Evolutionary conservation across 2,113 vertebrate genomes (phyloP).

Genomic region (Psilopsiagon aurifrons): DNA sequence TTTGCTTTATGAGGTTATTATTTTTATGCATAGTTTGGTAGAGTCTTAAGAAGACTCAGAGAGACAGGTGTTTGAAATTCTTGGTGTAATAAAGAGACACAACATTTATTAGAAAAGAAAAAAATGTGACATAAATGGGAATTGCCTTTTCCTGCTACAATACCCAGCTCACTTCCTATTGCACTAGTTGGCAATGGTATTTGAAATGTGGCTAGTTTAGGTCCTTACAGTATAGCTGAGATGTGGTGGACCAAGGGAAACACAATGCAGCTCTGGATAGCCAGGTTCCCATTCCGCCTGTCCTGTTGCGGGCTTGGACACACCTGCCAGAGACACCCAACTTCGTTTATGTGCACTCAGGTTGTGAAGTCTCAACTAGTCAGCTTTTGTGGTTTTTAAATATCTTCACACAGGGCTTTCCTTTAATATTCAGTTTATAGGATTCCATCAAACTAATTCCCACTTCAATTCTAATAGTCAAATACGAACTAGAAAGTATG

Average conservation of each 20-base stretch:
- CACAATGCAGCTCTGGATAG: not conserved
- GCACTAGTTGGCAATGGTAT: not conserved
- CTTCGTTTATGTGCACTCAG: not conserved
- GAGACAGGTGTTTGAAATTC: conserved; percentile 56
- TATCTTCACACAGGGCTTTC: not conserved
- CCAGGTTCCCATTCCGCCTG: not conserved
- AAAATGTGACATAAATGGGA: conserved; percentile 17
- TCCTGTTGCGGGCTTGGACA: not conserved
- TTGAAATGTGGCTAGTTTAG: not conserved
- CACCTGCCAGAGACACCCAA: not conserved
- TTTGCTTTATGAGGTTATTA: conserved; percentile 63
- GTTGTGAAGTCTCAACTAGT: not conserved
- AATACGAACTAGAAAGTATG: not conserved
- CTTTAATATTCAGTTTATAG: not conserved
- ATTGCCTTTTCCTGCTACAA: not conserved
- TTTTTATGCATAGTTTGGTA: conserved; percentile 42
- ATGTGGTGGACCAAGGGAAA: not conserved
- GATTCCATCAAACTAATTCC: not conserved
- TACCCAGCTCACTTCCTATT: not conserved
- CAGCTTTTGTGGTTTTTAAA: not conserved
- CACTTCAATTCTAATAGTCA: not conserved
- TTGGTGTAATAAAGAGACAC: conserved; percentile 17
- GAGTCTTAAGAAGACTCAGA: conserved; percentile 8
- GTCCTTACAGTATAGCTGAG: not conserved
- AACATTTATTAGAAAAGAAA: conserved; percentile 29